These are phyloP conservation scores for Drosophila nasuta DNA, from an alignment of 1,140 invertebrate genomes.

Conservation along the genomic window DNA sequence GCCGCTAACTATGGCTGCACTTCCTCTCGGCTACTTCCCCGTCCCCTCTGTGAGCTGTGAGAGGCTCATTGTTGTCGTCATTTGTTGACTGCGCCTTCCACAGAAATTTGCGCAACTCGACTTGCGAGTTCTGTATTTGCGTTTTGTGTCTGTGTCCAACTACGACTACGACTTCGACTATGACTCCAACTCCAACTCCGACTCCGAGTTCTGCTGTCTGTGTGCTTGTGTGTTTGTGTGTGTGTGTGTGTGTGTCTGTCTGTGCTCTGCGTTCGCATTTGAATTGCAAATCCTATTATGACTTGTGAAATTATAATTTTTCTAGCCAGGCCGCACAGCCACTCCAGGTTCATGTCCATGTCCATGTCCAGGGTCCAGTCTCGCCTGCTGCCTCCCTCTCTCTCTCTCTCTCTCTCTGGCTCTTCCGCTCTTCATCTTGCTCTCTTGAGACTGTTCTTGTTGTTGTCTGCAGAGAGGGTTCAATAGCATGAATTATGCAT, in stretches of 20 bases:
- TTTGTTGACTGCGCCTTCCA: conserved; percentile 66
- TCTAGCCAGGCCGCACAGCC: conserved; percentile 66
- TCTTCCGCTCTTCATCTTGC: background rate
- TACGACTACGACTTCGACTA: background rate
- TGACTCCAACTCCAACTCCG: background rate
- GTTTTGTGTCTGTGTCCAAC: conserved; percentile 24
- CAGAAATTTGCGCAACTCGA: conserved; percentile 70
- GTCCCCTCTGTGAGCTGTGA: conserved; percentile 24
- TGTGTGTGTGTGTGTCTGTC: conserved; percentile 36
- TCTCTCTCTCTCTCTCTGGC: background rate
- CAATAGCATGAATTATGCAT: conserved; percentile 84
- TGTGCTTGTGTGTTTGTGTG: background rate
- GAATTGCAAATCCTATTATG: conserved; percentile 85
- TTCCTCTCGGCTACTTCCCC: conserved; percentile 20
- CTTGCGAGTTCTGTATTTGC: conserved; percentile 53
- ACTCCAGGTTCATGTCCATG: conserved; percentile 62
- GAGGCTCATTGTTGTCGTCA: conserved; percentile 58
- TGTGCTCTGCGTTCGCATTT: conserved; percentile 76
- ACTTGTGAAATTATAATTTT: conserved; percentile 84
- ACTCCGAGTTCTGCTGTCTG: conserved; percentile 1
- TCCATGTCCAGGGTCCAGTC: conserved; percentile 73
- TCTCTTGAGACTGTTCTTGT: conserved; percentile 19
- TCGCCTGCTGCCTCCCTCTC: conserved; percentile 14
- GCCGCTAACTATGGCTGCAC: conserved; percentile 36
- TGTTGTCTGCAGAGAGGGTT: conserved; percentile 64